phyloP scores from a whole-genome alignment of 2,113 vertebrate species.

The Scopus umbretta region DNA sequence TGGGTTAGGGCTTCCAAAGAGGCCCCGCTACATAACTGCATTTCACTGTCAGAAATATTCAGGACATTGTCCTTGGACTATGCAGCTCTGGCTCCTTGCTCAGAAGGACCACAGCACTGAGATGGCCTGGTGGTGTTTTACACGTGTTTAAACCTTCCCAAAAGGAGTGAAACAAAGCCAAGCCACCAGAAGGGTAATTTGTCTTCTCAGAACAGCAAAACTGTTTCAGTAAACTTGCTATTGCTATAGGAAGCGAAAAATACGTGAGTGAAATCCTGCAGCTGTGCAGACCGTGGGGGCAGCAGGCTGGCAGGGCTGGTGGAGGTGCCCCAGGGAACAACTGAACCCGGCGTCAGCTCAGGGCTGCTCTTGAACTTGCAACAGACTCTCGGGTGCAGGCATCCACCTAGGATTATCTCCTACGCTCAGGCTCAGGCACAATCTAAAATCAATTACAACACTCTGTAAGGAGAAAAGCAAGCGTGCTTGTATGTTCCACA shows the following conservation, averaged over 20 bases:
- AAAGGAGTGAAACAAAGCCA: neutral
- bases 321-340: neutral
- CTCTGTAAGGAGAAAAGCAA: neutral
- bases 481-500: accelerated
- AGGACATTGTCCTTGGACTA: neutral
- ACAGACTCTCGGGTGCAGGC: neutral
- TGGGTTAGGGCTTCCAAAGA: neutral
- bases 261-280: too few relatives aligned
- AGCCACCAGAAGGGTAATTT: neutral
- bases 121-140: neutral
- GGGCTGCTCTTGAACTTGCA: neutral
- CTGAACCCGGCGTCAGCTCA: neutral
- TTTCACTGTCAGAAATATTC: neutral
- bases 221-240: neutral
- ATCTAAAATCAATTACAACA: neutral
- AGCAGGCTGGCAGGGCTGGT: neutral
- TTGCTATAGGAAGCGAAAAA: neutral
- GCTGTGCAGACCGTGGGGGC: neutral
- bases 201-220: neutral
- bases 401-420: neutral
- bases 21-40: neutral
- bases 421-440: neutral
- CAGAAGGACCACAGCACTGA: neutral
- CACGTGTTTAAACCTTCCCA: neutral
- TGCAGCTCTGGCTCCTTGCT: neutral